Base-by-base conservation (phyloP, 2,888 invertebrate species). In the Mythimna pallens region DNA sequence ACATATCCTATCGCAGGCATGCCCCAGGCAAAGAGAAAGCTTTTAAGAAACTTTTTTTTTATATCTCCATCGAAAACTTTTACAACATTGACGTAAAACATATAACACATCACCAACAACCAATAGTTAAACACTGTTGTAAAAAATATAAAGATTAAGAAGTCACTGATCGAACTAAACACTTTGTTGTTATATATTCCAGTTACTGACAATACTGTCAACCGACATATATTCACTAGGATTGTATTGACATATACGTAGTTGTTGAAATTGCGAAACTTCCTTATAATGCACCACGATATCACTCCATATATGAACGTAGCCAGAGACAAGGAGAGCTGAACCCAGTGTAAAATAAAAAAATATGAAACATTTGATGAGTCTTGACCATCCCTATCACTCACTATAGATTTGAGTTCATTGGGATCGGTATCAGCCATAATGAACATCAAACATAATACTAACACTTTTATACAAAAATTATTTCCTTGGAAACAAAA, bases 271-370 rank as follows among this genome's bases (percentile, higher is more conserved):
- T 55, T 61, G 4, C 62, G 68, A 12, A 80, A 78, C 20, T 69
- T 80, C 6, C 14, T 80, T 6, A 78, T 65, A 14, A 63, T 40
- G 14, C 25, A 65, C 78, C 78, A 78, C 3, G 75, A 78, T 12
- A 0, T 34, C n/a, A 78, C 30, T 65, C 75, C 65, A 5, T 74
- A 78, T 14, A 20, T n/a, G 17, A 73, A 80, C 8, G 78, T 30
- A 8, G 17, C 25, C n/a, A 75, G 0, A n/a, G 40, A 22, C 17
- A 78, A 7, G 3, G 47, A 17, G 7, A 65, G 20, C 12, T 66
- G 47, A 10, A 40, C 0, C 20, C 50, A 69, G 12, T 66, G 61
- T 17, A 54, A 20, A 6, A 72, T 20, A 2, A 34, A 2, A 34
- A 54, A 14, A n/a, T 40, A 66, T 20, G 30, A 1, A 34, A 3